Conservation (phyloP, 2,797 vertebrate species). For the Microctenopoma stevenorrisi region DNA sequence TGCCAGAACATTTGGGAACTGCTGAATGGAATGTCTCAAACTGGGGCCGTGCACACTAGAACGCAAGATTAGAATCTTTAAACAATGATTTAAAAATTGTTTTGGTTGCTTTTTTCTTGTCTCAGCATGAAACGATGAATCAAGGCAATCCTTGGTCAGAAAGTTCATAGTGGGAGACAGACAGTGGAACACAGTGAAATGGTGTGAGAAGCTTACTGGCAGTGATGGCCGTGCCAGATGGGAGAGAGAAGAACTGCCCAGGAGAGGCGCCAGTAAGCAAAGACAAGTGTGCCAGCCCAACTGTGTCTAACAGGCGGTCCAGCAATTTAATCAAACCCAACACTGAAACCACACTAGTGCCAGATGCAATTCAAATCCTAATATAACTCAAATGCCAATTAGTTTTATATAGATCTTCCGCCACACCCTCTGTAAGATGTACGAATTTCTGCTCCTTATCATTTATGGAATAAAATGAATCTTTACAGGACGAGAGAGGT, state of each 20-base stretch:
- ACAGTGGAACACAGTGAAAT: constrained; percentile 62
- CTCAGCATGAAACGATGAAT: constrained; percentile 42
- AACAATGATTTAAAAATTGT: neutral
- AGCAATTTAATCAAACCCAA: constrained; percentile 85
- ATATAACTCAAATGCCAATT: constrained; percentile 79
- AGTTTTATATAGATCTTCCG: constrained; percentile 75
- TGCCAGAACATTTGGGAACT: neutral
- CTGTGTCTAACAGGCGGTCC: constrained; percentile 85
- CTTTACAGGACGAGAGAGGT: neutral
- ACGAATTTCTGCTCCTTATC: constrained; percentile 51
- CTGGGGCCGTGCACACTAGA: neutral
- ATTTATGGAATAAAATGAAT: constrained; percentile 38
- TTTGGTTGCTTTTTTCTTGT: constrained; percentile 15
- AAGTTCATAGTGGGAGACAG: constrained; percentile 60
- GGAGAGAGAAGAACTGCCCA: constrained; percentile 77
- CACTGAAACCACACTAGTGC: constrained; percentile 79
- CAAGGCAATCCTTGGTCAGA: constrained; percentile 46
- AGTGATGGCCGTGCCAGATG: constrained; percentile 81
- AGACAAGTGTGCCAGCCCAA: constrained; percentile 83
- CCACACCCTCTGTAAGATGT: constrained; percentile 60
- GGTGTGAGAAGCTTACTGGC: constrained; percentile 75
- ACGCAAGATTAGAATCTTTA: neutral
- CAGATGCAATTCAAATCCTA: constrained; percentile 85
- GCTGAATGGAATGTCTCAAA: constrained; percentile 6
- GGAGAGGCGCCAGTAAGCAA: constrained; percentile 81